phyloP scores from a whole-genome alignment of 2,797 vertebrate species.

The Hypotaenidia okinawae region DNA sequence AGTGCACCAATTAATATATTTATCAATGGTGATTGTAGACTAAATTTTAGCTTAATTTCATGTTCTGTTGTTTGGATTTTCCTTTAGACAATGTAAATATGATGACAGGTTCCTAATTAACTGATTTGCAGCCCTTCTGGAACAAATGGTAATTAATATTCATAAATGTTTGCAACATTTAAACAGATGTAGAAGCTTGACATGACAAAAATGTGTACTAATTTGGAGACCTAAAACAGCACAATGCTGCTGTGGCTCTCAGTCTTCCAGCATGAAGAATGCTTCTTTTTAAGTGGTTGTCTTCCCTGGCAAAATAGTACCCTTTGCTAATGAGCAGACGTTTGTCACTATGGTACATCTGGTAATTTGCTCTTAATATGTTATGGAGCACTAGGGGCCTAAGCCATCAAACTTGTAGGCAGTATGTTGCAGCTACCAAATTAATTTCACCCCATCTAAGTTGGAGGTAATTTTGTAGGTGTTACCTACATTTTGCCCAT shows the following conservation, averaged over 20 bases:
- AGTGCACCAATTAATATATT: background rate
- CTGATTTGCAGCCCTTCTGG: constrained; percentile 66
- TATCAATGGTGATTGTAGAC: constrained; percentile 5
- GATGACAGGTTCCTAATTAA: constrained; percentile 74
- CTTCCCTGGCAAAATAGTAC: background rate
- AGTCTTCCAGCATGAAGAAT: background rate
- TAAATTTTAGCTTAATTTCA: constrained; percentile 61
- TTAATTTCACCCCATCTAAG: background rate
- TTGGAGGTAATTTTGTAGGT: background rate
- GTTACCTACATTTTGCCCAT: background rate
- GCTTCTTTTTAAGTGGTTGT: background rate
- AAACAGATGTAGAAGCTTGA: constrained; percentile 56
- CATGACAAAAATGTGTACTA: constrained; percentile 42
- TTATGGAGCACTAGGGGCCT: background rate
- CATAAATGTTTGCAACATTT: constrained; percentile 61
- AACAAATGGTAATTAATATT: constrained; percentile 77
- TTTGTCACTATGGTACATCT: background rate
- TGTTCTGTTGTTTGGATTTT: constrained; percentile 67
- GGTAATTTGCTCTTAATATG: background rate
- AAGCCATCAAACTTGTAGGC: background rate
- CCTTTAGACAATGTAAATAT: constrained; percentile 70
- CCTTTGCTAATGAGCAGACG: background rate
- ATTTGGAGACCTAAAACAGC: background rate
- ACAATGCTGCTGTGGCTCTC: background rate
- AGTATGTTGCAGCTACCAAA: background rate